Base-by-base conservation (phyloP, 2,888 invertebrate species). In the Eurytoma californica region DNA sequence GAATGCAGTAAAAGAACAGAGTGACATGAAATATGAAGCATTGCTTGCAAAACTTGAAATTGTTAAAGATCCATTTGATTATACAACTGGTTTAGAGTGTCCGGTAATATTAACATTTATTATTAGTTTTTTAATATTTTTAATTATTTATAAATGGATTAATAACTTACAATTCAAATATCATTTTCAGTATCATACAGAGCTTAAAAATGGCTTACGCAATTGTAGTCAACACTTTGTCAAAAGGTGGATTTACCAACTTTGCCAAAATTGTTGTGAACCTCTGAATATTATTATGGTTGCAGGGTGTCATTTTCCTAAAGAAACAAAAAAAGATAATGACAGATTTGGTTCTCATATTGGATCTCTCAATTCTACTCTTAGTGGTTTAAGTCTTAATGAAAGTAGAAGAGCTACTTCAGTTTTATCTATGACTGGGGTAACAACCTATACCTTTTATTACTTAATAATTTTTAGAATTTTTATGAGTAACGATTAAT, bases 11-110 rank as follows among this genome's bases (percentile, higher is more conserved):
- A 63, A 53, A 0, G 16, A 51, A 14, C 75, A 76, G 24, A 60
- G 7, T 61, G 58, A 16, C 14, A 28, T 65, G 51, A 74, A 55
- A n/a, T 80, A 83, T 14, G 80, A 82, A 3, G 4, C 61, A 0
- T 68, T 82, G 5, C 9, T 89, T 13, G 89, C 90, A 12, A 83
- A 85, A 30, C 78, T 83, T 2, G 89, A 90, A 82, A 83, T 91
- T n/a, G 85, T 85, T 14, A 91, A 89, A 80, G 91, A 91, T 80
- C 67, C 84, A 0, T 91, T 89, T 82, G 84, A 85, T 30, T 88
- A 85, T 61, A 84, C 84, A 3, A 67, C 73, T 9, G 86, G 88
- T 3, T 86, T 91, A 47, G 88, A 89, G 24, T 92, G 91, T 76
- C 82, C 86, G 0, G 91, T 91, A 85, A 86, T 86, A 83, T 7